These are phyloP conservation scores for Sanderia malayensis DNA, from an alignment of 30 jellyfish, hydroid and myxozoan genomes.

Conservation along the genomic window DNA sequence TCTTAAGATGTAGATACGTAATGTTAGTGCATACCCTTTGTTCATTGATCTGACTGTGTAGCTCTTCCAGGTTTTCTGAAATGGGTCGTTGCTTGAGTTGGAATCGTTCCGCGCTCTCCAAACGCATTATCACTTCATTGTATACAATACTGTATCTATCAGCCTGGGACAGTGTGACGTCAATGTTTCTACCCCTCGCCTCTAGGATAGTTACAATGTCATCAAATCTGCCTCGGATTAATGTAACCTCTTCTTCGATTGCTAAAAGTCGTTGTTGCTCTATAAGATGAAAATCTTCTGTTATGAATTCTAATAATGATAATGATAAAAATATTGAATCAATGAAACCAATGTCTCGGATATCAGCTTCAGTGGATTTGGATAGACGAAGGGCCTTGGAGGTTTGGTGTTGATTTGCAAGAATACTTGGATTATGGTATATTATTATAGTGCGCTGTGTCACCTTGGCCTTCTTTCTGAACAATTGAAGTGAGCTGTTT, in stretches of 20 bases:
- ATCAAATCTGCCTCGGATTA: conserved; percentile 80
- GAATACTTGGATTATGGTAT: no score
- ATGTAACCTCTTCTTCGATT: conserved; percentile 71
- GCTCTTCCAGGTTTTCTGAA: conserved; percentile 52
- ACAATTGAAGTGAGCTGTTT: conserved; percentile 51
- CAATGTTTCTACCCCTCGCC: conserved; percentile 93
- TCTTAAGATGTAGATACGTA: no score
- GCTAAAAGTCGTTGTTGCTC: conserved; percentile 53
- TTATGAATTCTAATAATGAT: no score
- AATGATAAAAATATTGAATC: no score
- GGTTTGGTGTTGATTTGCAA: no score
- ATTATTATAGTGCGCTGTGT: no score
- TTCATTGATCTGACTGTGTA: conserved; percentile 58
- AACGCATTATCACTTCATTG: conserved; percentile 71
- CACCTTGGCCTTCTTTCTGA: conserved; percentile 37
- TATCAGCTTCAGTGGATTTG: no score
- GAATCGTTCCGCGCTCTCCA: conserved; percentile 82
- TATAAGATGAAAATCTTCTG: no score
- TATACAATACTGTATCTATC: conserved; percentile 75
- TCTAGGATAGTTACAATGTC: conserved; percentile 90
- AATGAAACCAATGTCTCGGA: no score
- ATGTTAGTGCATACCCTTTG: conserved; percentile 84
- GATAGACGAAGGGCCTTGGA: no score
- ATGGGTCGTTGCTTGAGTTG: conserved; percentile 44
- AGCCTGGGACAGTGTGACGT: conserved; percentile 86